These are phyloP conservation scores for Eciton burchellii DNA, from an alignment of 1,140 invertebrate species.

Conservation along the genomic window DNA sequence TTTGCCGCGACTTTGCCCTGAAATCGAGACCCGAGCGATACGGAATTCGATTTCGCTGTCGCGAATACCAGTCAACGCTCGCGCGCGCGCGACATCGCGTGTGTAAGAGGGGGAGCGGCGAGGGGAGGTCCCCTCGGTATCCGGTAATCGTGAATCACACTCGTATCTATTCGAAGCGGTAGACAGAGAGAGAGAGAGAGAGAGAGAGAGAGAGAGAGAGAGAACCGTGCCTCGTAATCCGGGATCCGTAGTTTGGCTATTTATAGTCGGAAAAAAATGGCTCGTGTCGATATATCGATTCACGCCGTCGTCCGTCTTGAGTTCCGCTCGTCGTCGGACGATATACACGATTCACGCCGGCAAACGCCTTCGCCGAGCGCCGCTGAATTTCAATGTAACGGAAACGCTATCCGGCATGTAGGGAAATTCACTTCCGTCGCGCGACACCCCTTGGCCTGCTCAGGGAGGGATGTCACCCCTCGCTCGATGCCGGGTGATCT, in stretches of 20 bases:
- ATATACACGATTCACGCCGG: slow-evolving; percentile 31
- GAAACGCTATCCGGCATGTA: slow-evolving; percentile 4
- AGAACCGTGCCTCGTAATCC: slow-evolving; percentile 62
- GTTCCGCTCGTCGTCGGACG: slow-evolving; percentile 9
- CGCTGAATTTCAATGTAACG: slow-evolving; percentile 65
- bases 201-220: slow-evolving; percentile 7
- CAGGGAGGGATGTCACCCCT: slow-evolving; percentile 14
- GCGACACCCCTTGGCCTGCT: background rate
- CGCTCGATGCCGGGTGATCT: slow-evolving; percentile 37
- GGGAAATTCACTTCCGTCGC: slow-evolving; percentile 35
- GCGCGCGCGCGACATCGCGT: too few species aligned
- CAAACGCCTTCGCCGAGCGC: slow-evolving; percentile 53
- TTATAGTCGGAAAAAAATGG: slow-evolving; percentile 74
- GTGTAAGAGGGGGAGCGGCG: too few species aligned
- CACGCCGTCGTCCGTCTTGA: slow-evolving; percentile 64
- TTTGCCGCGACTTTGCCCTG: too few species aligned
- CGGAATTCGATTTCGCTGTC: too few species aligned
- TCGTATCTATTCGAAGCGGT: slow-evolving; percentile 68
- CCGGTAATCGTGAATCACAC: slow-evolving; percentile 71
- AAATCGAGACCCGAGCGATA: too few species aligned
- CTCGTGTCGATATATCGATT: slow-evolving; percentile 76
- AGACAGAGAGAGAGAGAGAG: slow-evolving; percentile 7
- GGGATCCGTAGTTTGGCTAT: slow-evolving; percentile 68
- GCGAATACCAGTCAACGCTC: background rate
- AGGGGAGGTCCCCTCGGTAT: too few species aligned